Conservation (phyloP, 2,888 invertebrate genomes). For the Diarsia brunnea region DNA sequence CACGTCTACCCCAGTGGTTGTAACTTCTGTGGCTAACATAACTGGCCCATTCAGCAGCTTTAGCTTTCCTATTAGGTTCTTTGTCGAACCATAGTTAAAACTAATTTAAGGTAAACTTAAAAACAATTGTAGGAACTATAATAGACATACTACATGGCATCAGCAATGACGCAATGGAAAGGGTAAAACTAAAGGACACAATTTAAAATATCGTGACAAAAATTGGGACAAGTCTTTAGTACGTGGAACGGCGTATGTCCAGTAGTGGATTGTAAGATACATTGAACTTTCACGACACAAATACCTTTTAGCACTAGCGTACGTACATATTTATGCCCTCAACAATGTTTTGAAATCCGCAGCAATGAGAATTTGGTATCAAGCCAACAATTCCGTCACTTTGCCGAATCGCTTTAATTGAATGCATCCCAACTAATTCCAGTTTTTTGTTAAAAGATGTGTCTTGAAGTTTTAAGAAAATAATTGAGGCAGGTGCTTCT, state of each 20-base stretch:
- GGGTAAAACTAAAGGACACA: background rate
- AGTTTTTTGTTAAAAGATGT: slow-evolving; percentile 39
- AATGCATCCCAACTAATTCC: slow-evolving; percentile 51
- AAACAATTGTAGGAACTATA: background rate
- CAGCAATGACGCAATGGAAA: background rate
- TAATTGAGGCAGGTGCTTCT: slow-evolving; percentile 47
- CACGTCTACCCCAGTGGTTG: too few species aligned
- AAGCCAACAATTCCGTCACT: slow-evolving; percentile 47
- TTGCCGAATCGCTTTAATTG: slow-evolving; percentile 39
- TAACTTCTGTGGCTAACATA: too few species aligned
- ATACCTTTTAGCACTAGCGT: slow-evolving; percentile 8
- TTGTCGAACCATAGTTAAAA: background rate
- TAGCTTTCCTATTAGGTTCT: too few species aligned
- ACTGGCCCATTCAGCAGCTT: too few species aligned
- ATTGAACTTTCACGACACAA: slow-evolving; percentile 35
- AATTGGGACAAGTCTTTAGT: background rate
- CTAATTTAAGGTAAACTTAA: background rate
- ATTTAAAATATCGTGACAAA: background rate
- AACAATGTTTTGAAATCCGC: slow-evolving; percentile 41
- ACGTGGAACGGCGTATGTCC: too few species aligned
- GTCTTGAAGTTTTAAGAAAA: slow-evolving; percentile 26
- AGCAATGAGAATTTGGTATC: slow-evolving; percentile 48
- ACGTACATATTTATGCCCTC: slow-evolving; percentile 16
- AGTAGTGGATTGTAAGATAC: background rate
- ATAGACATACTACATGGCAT: background rate